These are phyloP conservation scores for Aeoliscus strigatus DNA, from an alignment of 2,797 vertebrate genomes.

Conservation along the genomic window DNA sequence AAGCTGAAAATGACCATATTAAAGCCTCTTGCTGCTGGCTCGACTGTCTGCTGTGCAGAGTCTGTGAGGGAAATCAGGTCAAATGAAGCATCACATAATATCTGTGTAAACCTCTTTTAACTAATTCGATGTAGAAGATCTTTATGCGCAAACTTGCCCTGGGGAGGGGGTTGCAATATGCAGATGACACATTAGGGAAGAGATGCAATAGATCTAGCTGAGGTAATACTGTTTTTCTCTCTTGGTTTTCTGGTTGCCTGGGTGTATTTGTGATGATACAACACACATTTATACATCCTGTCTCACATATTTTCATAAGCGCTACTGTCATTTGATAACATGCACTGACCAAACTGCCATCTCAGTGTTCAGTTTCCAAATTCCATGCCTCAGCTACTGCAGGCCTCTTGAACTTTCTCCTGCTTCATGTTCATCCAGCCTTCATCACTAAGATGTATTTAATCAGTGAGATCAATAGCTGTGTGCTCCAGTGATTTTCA, in stretches of 20 bases:
- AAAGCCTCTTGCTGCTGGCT: slow-evolving; percentile 34
- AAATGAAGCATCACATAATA: slow-evolving; percentile 33
- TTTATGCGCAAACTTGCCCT: slow-evolving; percentile 21
- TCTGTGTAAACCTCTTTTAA: slow-evolving; percentile 36
- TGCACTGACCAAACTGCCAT: neutral
- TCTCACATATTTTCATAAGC: slow-evolving; percentile 5
- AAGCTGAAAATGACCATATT: slow-evolving; percentile 49
- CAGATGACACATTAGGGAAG: slow-evolving; percentile 25
- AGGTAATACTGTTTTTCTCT: slow-evolving; percentile 17
- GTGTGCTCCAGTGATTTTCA: slow-evolving; percentile 37
- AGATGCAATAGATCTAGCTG: slow-evolving; percentile 10
- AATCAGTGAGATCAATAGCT: slow-evolving; percentile 45
- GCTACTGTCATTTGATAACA: slow-evolving; percentile 12
- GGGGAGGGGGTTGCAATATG: slow-evolving; percentile 3
- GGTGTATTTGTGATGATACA: slow-evolving; percentile 6
- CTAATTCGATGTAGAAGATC: slow-evolving; percentile 22
- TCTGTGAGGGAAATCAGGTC: slow-evolving; percentile 31
- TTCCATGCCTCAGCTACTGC: neutral
- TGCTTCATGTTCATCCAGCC: slow-evolving; percentile 25
- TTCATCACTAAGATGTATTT: slow-evolving; percentile 29
- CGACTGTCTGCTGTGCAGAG: slow-evolving; percentile 13
- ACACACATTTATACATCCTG: slow-evolving; percentile 19
- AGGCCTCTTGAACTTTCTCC: slow-evolving; percentile 15
- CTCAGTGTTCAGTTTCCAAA: slow-evolving; percentile 15
- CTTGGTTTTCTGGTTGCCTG: slow-evolving; percentile 8